Conservation (phyloP, 2,113 vertebrate species). For the Cottus gobio region DNA sequence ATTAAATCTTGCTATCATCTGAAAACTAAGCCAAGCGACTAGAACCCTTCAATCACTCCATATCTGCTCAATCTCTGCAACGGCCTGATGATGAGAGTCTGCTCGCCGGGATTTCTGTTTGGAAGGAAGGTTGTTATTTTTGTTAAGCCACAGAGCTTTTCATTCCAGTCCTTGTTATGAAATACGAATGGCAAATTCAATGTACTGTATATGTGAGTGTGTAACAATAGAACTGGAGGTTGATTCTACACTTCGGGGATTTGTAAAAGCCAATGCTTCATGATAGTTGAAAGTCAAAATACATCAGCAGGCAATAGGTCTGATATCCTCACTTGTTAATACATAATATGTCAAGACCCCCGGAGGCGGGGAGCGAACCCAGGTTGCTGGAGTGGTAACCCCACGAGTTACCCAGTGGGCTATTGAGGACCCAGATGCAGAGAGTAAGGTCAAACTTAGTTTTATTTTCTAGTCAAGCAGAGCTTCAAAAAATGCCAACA, state of each 20-base stretch:
- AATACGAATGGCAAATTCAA: conserved; percentile 8
- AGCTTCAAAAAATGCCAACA: too few species aligned
- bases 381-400: too few species aligned
- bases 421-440: too few species aligned
- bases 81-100: conserved; percentile 47
- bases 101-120: conserved; percentile 47
- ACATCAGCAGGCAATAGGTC: neutral
- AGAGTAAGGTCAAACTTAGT: too few species aligned
- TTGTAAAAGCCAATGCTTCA: neutral
- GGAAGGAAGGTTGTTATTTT: conserved; percentile 50
- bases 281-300: neutral
- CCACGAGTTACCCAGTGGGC: too few species aligned
- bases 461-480: too few species aligned
- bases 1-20: conserved; percentile 77
- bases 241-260: neutral
- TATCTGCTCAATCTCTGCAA: conserved; percentile 61
- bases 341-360: too few species aligned
- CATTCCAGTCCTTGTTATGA: neutral
- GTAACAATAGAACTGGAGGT: neutral
- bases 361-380: too few species aligned
- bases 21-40: conserved; percentile 61
- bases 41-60: conserved; percentile 70
- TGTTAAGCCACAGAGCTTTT: conserved; percentile 19
- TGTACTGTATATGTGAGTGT: neutral
- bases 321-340: neutral